Percentiles rank a stretch among this genome's conserved stretches.
phyloP scores from a whole-genome alignment of 1,140 invertebrate genomes.

The Drosophila triauraria region DNA sequence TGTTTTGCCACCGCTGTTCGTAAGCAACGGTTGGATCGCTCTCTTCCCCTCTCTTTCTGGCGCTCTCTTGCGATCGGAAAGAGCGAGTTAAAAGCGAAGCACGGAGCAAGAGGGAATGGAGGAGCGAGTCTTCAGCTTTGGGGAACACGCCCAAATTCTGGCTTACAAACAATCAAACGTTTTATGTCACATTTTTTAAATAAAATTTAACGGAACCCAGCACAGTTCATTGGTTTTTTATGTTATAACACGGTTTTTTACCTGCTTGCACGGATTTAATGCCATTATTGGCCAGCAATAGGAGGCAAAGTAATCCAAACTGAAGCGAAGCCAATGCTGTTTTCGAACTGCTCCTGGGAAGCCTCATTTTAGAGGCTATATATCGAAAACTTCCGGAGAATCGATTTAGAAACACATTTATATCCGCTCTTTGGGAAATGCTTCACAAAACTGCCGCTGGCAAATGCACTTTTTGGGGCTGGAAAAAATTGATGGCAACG shows the following conservation, averaged over 20 bases:
- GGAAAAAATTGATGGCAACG: slow-evolving; percentile 34
- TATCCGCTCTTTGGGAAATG: slow-evolving; percentile 16
- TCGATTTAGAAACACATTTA: slow-evolving; percentile 65
- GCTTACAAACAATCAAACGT: slow-evolving; percentile 61
- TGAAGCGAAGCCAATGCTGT: slow-evolving; percentile 30
- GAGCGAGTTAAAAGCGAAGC: slow-evolving; percentile 69
- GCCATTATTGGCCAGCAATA: slow-evolving; percentile 66
- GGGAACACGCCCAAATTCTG: slow-evolving; percentile 79
- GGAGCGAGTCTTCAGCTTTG: slow-evolving; percentile 72
- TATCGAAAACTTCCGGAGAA: slow-evolving; percentile 22
- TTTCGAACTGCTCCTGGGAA: slow-evolving; percentile 9
- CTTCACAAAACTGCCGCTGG: slow-evolving; percentile 16
- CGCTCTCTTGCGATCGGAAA: slow-evolving; percentile 50
- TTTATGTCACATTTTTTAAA: slow-evolving; percentile 41
- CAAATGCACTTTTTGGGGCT: slow-evolving; percentile 47
- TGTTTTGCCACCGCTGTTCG: slow-evolving; percentile 75
- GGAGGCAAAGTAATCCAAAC: slow-evolving; percentile 42
- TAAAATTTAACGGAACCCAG: not conserved
- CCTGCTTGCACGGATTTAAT: slow-evolving; percentile 65
- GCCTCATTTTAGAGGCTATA: slow-evolving; percentile 58
- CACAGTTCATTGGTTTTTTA: not conserved
- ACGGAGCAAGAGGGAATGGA: slow-evolving; percentile 64
- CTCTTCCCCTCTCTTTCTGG: slow-evolving; percentile 10
- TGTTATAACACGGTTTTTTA: slow-evolving; percentile 21
- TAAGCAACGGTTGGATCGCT: slow-evolving; percentile 64